Evolutionary conservation across 2,888 invertebrate species (phyloP), one percentile per base, ranked within the genome.

Genomic region (Ophion ellenae): DNA sequence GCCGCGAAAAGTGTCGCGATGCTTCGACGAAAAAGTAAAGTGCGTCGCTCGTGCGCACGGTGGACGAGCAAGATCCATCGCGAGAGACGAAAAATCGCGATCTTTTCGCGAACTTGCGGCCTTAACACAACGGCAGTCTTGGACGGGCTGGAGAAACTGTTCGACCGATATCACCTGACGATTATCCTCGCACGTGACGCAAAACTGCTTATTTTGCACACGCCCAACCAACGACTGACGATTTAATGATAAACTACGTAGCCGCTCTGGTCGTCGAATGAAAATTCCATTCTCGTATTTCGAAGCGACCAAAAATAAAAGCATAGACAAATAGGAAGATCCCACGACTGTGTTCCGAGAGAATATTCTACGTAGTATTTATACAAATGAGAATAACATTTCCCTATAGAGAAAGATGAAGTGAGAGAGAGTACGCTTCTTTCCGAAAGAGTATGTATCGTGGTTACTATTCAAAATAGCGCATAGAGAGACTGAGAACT

Each of bases 301-400:
- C 14, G 53, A 53, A 53, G 17, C 17, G 53, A 53, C 53, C 53
- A 67, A 45, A 45, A 61, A 17, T 11, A 66, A 4, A 9, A 71
- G 71, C 10, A 67, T 64, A 84, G 66, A 36, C 71, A 40, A 40
- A 76, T 17, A 53, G 53, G 0, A 53, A 53, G 53, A 53, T 53
- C 45, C 73, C 84, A 59, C 81, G 20, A 81, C 63, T 81, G 84
- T 82, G 75, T 66, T 79, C 82, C 47, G 66, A 79, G 78, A 81
- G 79, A 71, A 9, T 61, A 61, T 78, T 85, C 74, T 74, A 79
- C 78, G 57, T 82, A 85, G 75, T 85, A 85, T 85, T 85, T 85
- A 85, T 82, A 82, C 66, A 53, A 53, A 53, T 53, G 53, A 17
- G 17, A 17, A 53, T 11, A 53, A 53, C 4, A 53, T 17, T 53